These are phyloP conservation scores for Phyto melanocephala DNA, from an alignment of 2,888 invertebrate species.

Conservation along the genomic window DNA sequence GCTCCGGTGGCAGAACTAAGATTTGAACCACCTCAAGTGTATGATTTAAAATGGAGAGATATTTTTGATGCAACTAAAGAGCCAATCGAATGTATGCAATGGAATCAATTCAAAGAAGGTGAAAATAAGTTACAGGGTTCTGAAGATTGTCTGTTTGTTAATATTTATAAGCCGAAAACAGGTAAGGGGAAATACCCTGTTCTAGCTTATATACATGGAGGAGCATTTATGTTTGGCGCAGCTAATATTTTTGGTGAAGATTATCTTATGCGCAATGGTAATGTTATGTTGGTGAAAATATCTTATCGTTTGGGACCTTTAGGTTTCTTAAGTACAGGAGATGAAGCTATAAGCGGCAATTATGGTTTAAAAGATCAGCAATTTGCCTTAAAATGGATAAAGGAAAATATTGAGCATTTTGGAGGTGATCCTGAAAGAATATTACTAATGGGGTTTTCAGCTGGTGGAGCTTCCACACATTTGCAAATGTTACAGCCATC, in stretches of 20 bases:
- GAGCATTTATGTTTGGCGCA: slow-evolving; percentile 84
- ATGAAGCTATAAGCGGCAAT: slow-evolving; percentile 84
- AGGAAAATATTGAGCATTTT: slow-evolving; percentile 84
- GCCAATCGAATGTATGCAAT: slow-evolving; percentile 62
- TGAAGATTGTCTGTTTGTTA: slow-evolving; percentile 84
- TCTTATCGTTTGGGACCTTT: slow-evolving; percentile 85
- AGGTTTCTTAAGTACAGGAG: slow-evolving; percentile 87
- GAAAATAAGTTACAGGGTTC: slow-evolving; percentile 30
- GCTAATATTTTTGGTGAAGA: slow-evolving; percentile 81
- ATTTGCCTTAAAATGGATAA: slow-evolving; percentile 84
- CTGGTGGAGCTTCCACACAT: slow-evolving; percentile 87
- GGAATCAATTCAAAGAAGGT: slow-evolving; percentile 34
- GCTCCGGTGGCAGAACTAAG: slow-evolving; percentile 82
- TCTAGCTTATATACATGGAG: slow-evolving; percentile 83
- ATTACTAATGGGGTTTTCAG: slow-evolving; percentile 84
- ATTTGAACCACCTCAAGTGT: slow-evolving; percentile 78
- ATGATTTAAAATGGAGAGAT: slow-evolving; percentile 58
- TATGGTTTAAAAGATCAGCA: slow-evolving; percentile 87
- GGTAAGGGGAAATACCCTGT: slow-evolving; percentile 80
- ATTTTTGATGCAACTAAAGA: slow-evolving; percentile 79
- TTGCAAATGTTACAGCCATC: slow-evolving; percentile 82
- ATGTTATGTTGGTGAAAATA: slow-evolving; percentile 83
- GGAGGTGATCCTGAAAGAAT: slow-evolving; percentile 85
- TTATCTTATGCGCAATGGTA: slow-evolving; percentile 81
- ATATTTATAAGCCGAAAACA: slow-evolving; percentile 81